A percentile compares a stretch with the other conserved stretches of the same genome.
Conservation (phyloP, 2,888 invertebrate genomes). For the Drosophila suboccidentalis region DNA sequence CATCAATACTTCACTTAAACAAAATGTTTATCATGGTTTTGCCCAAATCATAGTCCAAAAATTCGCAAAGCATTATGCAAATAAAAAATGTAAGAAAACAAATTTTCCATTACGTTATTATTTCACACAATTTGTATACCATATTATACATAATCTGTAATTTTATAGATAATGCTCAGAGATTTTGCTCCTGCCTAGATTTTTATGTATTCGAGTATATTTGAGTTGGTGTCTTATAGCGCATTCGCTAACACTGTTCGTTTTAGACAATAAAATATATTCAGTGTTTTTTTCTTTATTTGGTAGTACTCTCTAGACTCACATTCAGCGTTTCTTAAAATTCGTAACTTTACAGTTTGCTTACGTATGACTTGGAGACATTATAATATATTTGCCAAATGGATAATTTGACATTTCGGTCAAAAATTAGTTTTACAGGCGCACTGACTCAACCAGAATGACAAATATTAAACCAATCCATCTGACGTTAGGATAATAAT, state of each 20-base stretch:
- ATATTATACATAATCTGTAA: constrained; percentile 50
- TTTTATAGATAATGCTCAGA: constrained; percentile 68
- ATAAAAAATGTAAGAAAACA: constrained; percentile 57
- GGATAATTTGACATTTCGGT: constrained; percentile 24
- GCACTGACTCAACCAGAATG: constrained; percentile 33
- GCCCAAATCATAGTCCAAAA: constrained; percentile 35
- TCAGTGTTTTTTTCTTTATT: constrained; percentile 30
- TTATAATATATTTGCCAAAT: constrained; percentile 36
- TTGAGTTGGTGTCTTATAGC: constrained; percentile 25
- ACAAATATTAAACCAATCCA: constrained; percentile 23
- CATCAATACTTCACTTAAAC: constrained; percentile 48
- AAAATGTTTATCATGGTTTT: constrained; percentile 29
- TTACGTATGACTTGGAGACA: constrained; percentile 72
- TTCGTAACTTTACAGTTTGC: constrained; percentile 77
- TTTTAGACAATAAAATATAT: constrained; percentile 68
- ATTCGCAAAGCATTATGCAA: constrained; percentile 67
- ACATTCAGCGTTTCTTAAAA: constrained; percentile 82
- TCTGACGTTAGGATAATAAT: constrained; percentile 16
- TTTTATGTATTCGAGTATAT: constrained; percentile 30
- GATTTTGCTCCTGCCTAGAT: constrained; percentile 15
- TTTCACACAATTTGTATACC: constrained; percentile 13
- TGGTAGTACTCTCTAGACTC: constrained; percentile 75
- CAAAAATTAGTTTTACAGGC: constrained; percentile 42
- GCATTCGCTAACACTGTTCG: constrained; percentile 43
- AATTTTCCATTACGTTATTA: constrained; percentile 28